phyloP scores from a whole-genome alignment of 2,888 invertebrate species.

The Syrphus vitripennis region DNA sequence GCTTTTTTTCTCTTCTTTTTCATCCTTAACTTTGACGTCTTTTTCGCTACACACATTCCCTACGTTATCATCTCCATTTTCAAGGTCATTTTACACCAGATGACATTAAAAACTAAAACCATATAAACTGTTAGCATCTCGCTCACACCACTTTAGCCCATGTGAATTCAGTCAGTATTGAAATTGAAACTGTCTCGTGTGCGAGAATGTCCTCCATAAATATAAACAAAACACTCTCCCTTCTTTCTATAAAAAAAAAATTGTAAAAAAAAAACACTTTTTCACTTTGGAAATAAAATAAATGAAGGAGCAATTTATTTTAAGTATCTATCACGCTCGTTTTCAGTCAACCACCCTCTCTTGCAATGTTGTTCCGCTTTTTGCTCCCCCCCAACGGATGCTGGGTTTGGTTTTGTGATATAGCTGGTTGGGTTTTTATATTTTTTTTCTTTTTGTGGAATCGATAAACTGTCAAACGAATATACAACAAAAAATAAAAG shows the following conservation, averaged over 20 bases:
- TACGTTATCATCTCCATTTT: background rate
- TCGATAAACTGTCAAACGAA: slow-evolving; percentile 45
- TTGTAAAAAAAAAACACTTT: background rate
- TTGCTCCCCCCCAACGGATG: background rate
- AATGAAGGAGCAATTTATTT: slow-evolving; percentile 47
- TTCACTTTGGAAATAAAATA: slow-evolving; percentile 32
- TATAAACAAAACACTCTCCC: background rate
- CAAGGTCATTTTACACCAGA: slow-evolving; percentile 22
- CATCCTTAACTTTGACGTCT: slow-evolving; percentile 6
- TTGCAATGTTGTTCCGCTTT: slow-evolving; percentile 3
- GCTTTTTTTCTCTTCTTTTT: background rate
- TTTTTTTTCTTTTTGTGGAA: slow-evolving; percentile 11
- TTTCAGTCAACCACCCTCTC: background rate
- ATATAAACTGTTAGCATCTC: slow-evolving; percentile 5
- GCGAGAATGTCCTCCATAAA: background rate
- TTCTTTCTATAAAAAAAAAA: background rate
- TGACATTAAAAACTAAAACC: slow-evolving; percentile 19
- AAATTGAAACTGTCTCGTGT: slow-evolving; percentile 37
- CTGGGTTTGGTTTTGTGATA: background rate
- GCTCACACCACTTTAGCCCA: background rate
- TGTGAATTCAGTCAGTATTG: slow-evolving; percentile 32
- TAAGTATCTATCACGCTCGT: slow-evolving; percentile 17
- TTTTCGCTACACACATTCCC: background rate
- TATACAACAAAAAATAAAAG: slow-evolving; percentile 13
- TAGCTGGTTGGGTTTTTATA: slow-evolving; percentile 2